A percentile compares a stretch with the other conserved stretches of the same genome.
Conservation (phyloP, 2,888 invertebrate species). For the Hylaea fasciaria region DNA sequence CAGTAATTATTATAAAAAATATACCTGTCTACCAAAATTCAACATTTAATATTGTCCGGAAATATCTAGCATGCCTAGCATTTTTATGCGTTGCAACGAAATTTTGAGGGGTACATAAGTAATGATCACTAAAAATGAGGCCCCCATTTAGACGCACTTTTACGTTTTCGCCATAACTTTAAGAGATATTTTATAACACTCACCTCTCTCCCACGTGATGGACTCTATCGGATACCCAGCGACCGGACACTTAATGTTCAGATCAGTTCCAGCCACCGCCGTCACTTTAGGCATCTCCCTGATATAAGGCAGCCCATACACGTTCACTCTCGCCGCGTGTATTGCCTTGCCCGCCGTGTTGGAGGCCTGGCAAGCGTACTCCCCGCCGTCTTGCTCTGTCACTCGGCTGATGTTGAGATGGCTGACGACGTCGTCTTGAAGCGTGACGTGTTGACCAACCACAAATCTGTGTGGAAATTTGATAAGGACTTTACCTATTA, state of each 20-base stretch:
- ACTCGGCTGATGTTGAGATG: slow-evolving; percentile 95
- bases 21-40: too few relatives aligned
- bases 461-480: slow-evolving; percentile 86
- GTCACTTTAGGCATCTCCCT: slow-evolving; percentile 95
- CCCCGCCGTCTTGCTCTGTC: slow-evolving; percentile 95
- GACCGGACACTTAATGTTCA: slow-evolving; percentile 94
- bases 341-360: slow-evolving; percentile 92
- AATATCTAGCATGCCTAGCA: too few relatives aligned
- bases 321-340: slow-evolving; percentile 94
- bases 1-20: too few relatives aligned
- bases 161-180: too few relatives aligned
- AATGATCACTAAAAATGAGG: too few relatives aligned
- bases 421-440: slow-evolving; percentile 96
- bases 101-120: too few relatives aligned
- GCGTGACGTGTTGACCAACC: slow-evolving; percentile 95
- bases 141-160: too few relatives aligned
- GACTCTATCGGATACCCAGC: slow-evolving; percentile 95
- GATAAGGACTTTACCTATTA: not conserved
- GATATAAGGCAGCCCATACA: slow-evolving; percentile 94
- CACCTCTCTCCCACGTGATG: slow-evolving; percentile 96
- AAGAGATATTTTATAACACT: slow-evolving; percentile 45
- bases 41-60: too few relatives aligned
- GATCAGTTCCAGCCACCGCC: slow-evolving; percentile 92
- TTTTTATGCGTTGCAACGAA: too few relatives aligned
- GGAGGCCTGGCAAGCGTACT: slow-evolving; percentile 93